phyloP scores from a whole-genome alignment of 2,113 vertebrate species.

The Oxygymnocypris stewartii region DNA sequence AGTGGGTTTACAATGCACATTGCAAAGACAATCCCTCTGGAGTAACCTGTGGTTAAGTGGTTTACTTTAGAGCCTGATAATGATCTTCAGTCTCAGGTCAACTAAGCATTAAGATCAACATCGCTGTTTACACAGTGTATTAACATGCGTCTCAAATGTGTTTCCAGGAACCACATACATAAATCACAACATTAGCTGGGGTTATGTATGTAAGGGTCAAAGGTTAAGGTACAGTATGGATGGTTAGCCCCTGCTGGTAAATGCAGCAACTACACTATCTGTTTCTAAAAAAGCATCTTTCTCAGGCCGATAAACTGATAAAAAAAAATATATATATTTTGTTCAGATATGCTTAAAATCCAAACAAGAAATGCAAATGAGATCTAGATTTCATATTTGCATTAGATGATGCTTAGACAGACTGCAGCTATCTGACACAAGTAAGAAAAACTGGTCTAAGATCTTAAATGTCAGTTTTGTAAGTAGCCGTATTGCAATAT shows the following conservation, averaged over 20 bases:
- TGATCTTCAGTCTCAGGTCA: background rate
- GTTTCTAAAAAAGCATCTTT: background rate
- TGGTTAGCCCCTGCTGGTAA: background rate
- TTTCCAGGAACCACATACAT: background rate
- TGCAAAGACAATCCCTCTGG: background rate
- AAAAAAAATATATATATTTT: no score
- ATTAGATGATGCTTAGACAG: no score
- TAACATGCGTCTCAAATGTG: background rate
- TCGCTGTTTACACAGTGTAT: background rate
- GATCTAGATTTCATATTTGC: no score
- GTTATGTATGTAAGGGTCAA: background rate
- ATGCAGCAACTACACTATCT: background rate
- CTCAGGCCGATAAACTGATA: background rate
- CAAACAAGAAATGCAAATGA: background rate
- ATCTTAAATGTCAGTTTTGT: no score
- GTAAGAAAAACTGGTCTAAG: no score
- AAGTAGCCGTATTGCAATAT: no score
- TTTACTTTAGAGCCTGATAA: constrained; percentile 15
- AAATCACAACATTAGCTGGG: background rate
- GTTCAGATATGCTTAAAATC: no score
- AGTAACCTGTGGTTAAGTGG: background rate
- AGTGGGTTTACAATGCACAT: background rate
- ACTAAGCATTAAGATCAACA: background rate
- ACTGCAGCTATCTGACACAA: no score
- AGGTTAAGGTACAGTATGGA: background rate